Evolutionary conservation across 2,797 vertebrate genomes (phyloP).

Genomic region (Botia kubotai): DNA sequence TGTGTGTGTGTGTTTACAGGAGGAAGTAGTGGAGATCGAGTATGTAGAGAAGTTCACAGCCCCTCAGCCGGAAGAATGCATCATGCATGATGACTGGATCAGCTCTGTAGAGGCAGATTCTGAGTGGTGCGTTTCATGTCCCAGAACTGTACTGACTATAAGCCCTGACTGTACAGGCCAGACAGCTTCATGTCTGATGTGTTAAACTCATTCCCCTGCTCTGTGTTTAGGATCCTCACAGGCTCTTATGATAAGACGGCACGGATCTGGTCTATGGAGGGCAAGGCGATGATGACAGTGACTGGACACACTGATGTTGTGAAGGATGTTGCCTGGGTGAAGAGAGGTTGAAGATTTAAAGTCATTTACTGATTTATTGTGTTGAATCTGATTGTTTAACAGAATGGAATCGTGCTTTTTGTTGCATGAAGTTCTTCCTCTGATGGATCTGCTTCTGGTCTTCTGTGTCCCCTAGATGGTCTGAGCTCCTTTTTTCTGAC

Average conservation of each 20-base stretch:
- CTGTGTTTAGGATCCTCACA: conserved; percentile 88
- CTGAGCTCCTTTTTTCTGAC: conserved; percentile 85
- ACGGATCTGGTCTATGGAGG: conserved; percentile 92
- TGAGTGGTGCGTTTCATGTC: conserved; percentile 82
- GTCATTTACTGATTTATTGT: background rate
- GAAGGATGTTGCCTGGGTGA: conserved; percentile 95
- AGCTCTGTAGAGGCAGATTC: conserved; percentile 87
- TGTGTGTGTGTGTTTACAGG: conserved; percentile 76
- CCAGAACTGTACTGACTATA: background rate
- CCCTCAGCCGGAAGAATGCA: conserved; percentile 93
- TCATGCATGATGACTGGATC: conserved; percentile 98
- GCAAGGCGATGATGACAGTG: conserved; percentile 87
- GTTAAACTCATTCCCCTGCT: background rate
- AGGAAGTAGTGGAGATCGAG: conserved; percentile 96
- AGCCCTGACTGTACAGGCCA: background rate
- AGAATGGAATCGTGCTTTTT: background rate
- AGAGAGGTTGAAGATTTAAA: conserved; percentile 81
- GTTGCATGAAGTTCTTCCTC: background rate
- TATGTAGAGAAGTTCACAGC: conserved; percentile 93
- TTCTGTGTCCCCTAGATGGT: conserved; percentile 69
- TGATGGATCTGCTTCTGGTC: conserved; percentile 1
- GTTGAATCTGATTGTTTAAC: no score
- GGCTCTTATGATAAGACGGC: conserved; percentile 95
- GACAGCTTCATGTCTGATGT: background rate
- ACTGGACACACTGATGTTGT: conserved; percentile 93